Evolutionary conservation across 2,113 vertebrate genomes (phyloP).

Genomic region (Tretioscincus oriximinensis): DNA sequence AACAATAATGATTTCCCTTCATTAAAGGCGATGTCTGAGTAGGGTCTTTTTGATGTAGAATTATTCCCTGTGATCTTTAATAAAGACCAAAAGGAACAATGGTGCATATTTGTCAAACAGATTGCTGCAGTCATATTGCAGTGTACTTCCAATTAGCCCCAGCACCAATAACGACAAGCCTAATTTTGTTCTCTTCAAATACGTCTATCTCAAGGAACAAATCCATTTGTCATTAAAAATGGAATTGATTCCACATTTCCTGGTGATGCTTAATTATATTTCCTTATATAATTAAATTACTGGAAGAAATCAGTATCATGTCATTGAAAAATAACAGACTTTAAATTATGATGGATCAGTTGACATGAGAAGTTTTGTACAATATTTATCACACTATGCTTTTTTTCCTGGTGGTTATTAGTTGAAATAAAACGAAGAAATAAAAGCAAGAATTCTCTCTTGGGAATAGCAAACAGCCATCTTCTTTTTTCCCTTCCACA

Average conservation of each 20-base stretch:
- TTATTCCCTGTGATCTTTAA: background rate
- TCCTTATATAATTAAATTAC: conserved; percentile 15
- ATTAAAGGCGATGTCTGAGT: too few relatives aligned
- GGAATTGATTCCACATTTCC: background rate
- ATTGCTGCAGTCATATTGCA: background rate
- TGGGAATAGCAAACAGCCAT: background rate
- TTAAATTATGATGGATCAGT: background rate
- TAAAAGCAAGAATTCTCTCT: background rate
- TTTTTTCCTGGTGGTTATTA: background rate
- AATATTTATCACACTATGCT: background rate
- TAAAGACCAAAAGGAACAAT: background rate
- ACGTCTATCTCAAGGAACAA: background rate
- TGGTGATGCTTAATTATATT: conserved; percentile 9
- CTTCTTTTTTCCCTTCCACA: too few relatives aligned
- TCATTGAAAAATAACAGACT: background rate
- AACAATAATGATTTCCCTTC: too few relatives aligned
- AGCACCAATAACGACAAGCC: background rate
- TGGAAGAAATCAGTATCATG: background rate
- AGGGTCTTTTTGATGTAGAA: background rate
- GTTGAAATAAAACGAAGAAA: background rate
- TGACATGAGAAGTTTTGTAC: background rate
- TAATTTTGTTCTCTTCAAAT: background rate
- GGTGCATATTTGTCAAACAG: background rate
- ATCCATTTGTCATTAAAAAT: background rate
- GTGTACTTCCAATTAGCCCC: background rate